Evolutionary conservation across 2,113 vertebrate genomes (phyloP).

Genomic region (Thamnophis sirtalis): DNA sequence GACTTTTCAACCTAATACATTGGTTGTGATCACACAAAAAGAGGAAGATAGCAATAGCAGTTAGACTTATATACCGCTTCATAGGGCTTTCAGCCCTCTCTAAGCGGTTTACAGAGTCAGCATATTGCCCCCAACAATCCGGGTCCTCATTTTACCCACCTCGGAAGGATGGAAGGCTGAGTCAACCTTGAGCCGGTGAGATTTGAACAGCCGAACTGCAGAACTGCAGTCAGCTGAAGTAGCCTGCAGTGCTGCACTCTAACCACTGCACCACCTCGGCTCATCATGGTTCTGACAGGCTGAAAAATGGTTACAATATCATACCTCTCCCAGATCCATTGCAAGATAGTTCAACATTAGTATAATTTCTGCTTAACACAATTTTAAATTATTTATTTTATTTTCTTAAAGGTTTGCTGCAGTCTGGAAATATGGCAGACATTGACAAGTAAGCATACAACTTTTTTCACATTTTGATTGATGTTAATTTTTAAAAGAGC

Average conservation of each 20-base stretch:
- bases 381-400: not conserved
- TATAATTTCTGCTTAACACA: not conserved
- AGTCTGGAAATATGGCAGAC: constrained; percentile 85
- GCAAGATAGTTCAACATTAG: not conserved
- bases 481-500: not conserved
- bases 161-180: too few species aligned
- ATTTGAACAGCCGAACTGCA: too few species aligned
- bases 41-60: too few species aligned
- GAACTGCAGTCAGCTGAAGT: too few species aligned
- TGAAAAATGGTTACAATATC: not conserved
- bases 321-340: not conserved
- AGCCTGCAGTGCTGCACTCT: too few species aligned
- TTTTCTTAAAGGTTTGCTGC: constrained; percentile 52
- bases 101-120: too few species aligned
- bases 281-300: not conserved
- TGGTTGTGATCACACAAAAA: not conserved
- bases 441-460: constrained; percentile 92
- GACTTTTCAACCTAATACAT: not conserved
- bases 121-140: too few species aligned
- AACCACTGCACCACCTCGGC: too few species aligned
- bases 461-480: not conserved
- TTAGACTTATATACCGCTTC: too few species aligned
- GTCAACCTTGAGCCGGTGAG: too few species aligned
- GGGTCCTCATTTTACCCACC: too few species aligned
- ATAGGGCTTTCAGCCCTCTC: too few species aligned